Evolutionary conservation across 2,113 vertebrate species (phyloP).

Genomic region (Osmerus eperlanus): DNA sequence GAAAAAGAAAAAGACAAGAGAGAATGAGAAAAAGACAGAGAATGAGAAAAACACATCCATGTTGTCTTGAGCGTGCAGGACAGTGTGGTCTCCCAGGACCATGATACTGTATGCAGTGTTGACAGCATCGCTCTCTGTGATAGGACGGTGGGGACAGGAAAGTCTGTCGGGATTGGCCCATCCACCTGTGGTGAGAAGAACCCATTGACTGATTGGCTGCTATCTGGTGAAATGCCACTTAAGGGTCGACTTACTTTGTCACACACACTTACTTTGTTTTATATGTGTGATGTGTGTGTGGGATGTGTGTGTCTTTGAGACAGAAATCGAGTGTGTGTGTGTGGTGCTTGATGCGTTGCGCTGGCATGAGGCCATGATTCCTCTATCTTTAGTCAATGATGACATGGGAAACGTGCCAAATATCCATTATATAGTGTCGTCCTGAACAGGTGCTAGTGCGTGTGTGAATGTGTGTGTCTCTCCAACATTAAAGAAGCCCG

Average conservation of each 20-base stretch:
- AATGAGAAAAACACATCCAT: not conserved
- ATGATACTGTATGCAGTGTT: not conserved
- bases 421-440: slow-evolving; percentile 41
- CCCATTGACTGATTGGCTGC: not conserved
- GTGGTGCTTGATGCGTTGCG: not conserved
- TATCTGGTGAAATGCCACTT: too few relatives aligned
- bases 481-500: not conserved
- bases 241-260: not conserved
- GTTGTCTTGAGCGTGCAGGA: not conserved
- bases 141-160: not conserved
- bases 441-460: slow-evolving; percentile 21
- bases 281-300: too few relatives aligned
- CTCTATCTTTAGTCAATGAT: slow-evolving; percentile 38
- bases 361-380: not conserved
- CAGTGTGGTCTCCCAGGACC: not conserved
- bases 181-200: not conserved
- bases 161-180: not conserved
- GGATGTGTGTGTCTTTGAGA: slow-evolving; percentile 30
- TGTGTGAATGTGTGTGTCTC: not conserved
- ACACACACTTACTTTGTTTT: too few relatives aligned
- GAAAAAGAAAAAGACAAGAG: too few relatives aligned
- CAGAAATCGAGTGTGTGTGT: slow-evolving; percentile 19
- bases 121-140: not conserved
- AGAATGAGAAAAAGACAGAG: not conserved
- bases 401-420: slow-evolving; percentile 45